Conservation (phyloP, 2,888 invertebrate genomes). For the Pyrgus malvae region DNA sequence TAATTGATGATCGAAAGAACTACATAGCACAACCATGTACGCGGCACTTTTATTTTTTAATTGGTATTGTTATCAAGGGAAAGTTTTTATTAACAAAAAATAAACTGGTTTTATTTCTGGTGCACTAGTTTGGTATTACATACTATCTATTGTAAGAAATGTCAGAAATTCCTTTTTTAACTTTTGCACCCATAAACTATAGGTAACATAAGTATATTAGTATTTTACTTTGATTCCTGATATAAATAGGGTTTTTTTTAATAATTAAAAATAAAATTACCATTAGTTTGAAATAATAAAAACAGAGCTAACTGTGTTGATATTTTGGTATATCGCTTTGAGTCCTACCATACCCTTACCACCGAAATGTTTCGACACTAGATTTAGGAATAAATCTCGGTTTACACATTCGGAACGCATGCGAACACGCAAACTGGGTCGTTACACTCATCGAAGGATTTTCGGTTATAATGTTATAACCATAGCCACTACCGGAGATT, state of each 20-base stretch:
- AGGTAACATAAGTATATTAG: no score
- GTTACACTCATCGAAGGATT: slow-evolving; percentile 10
- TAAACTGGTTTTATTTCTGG: not conserved
- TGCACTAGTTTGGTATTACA: no score
- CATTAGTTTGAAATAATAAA: no score
- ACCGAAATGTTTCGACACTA: slow-evolving; percentile 5
- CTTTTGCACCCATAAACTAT: no score
- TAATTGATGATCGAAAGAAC: slow-evolving; percentile 11
- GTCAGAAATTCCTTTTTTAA: no score
- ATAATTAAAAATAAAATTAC: no score
- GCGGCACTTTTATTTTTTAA: slow-evolving; percentile 17
- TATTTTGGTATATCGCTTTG: not conserved
- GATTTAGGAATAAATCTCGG: slow-evolving; percentile 3
- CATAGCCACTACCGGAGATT: slow-evolving; percentile 1
- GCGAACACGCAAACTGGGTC: slow-evolving; percentile 9
- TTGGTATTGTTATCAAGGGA: slow-evolving; percentile 18
- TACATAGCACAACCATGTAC: not conserved
- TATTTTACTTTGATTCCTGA: no score
- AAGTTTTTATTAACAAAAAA: slow-evolving; percentile 11
- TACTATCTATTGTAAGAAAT: no score
- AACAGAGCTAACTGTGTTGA: no score
- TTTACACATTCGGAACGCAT: not conserved
- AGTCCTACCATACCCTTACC: not conserved
- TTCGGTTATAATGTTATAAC: not conserved
- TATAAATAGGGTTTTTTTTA: no score